Evolutionary conservation across 2,888 invertebrate species (phyloP).

Genomic region (Drosophila anomelani): DNA sequence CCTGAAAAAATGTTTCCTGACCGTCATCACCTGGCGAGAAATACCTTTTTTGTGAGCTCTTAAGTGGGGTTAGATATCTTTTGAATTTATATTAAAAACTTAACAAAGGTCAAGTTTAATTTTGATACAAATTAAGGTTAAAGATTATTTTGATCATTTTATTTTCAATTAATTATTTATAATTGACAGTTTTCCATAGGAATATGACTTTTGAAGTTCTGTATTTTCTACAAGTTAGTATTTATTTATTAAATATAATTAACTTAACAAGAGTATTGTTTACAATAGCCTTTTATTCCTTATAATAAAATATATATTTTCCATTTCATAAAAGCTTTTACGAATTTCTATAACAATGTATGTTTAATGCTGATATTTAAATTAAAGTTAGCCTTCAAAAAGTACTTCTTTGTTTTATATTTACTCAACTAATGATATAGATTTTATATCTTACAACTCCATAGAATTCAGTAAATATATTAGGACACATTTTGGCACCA

Average conservation of each 20-base stretch:
- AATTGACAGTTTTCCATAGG: neutral
- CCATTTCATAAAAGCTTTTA: neutral
- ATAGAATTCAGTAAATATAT: slow-evolving; percentile 12
- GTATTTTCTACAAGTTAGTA: too few species aligned
- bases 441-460: neutral
- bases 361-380: neutral
- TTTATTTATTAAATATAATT: neutral
- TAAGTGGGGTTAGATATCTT: neutral
- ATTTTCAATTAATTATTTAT: neutral
- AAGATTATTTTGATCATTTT: neutral
- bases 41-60: neutral
- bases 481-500: slow-evolving; percentile 15
- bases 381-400: neutral
- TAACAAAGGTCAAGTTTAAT: neutral
- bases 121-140: neutral
- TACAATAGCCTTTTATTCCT: neutral
- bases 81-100: neutral
- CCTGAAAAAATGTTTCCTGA: neutral
- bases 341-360: neutral
- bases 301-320: neutral
- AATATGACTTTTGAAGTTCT: neutral
- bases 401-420: neutral
- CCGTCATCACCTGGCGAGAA: neutral
- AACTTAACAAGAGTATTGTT: neutral
- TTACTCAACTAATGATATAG: neutral